These are phyloP conservation scores for Heliangelus exortis DNA, from an alignment of 2,797 vertebrate species.

Conservation along the genomic window DNA sequence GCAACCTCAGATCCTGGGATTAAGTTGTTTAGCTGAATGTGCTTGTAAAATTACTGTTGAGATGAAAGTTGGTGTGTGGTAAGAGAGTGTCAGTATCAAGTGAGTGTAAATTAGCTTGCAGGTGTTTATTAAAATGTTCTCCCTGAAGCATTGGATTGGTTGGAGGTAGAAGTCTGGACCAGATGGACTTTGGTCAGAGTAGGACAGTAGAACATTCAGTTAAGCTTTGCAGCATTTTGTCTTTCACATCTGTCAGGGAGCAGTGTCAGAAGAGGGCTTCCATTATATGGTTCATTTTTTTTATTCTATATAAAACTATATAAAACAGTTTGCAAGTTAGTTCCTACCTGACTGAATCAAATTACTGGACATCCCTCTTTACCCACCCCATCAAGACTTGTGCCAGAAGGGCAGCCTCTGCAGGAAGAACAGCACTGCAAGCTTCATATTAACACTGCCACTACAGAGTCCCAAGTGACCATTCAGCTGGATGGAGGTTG, in stretches of 20 bases:
- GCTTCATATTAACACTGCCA: not conserved
- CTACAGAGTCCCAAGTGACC: conserved; percentile 17
- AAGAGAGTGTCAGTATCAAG: not conserved
- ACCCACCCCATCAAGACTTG: not conserved
- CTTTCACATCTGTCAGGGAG: not conserved
- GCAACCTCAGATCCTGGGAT: not conserved
- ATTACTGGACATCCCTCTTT: not conserved
- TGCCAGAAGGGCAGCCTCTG: not conserved
- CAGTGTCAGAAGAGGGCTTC: not conserved
- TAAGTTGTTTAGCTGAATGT: not conserved
- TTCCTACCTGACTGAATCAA: not conserved
- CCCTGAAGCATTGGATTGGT: not conserved
- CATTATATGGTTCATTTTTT: not conserved
- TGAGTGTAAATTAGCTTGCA: conserved; percentile 22
- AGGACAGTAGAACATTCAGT: not conserved
- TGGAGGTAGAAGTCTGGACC: not conserved
- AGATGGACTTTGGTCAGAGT: conserved; percentile 9
- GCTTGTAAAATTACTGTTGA: conserved; percentile 18
- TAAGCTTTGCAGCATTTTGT: not conserved
- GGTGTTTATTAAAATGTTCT: conserved; percentile 25
- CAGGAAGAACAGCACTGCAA: not conserved
- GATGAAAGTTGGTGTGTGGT: not conserved
- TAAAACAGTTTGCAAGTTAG: not conserved
- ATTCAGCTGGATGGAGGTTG: conserved; percentile 2
- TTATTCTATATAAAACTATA: not conserved